These are phyloP conservation scores for Oryzias celebensis DNA, from an alignment of 2,113 vertebrate genomes.

Conservation along the genomic window DNA sequence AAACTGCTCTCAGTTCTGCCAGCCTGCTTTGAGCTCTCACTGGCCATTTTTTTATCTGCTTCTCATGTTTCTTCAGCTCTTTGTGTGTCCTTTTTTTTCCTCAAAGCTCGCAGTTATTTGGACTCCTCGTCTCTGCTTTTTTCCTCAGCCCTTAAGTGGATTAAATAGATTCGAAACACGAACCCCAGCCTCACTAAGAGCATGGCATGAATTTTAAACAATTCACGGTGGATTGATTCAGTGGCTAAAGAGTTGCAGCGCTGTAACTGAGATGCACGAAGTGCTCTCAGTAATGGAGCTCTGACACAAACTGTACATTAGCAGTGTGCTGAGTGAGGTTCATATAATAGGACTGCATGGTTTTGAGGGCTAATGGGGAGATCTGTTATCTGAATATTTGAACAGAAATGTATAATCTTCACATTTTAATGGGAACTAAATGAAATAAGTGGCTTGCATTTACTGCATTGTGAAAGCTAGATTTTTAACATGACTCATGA, in stretches of 20 bases:
- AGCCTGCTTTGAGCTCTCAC: too few species aligned
- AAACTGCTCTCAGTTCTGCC: too few species aligned
- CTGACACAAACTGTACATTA: constrained; percentile 21
- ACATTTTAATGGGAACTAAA: constrained; percentile 3
- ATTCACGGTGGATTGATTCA: constrained; percentile 53
- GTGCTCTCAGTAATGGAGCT: constrained; percentile 13
- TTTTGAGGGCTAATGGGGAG: constrained; percentile 1
- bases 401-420: background rate
- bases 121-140: constrained; percentile 15
- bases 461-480: background rate
- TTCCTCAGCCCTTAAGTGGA: constrained; percentile 58
- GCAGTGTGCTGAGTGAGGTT: background rate
- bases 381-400: background rate
- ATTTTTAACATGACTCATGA: background rate
- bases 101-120: constrained; percentile 12
- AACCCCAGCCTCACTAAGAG: constrained; percentile 52
- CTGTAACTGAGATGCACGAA: constrained; percentile 35
- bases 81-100: background rate
- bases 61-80: background rate
- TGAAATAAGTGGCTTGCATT: background rate
- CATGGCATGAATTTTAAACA: constrained; percentile 56
- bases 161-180: constrained; percentile 66
- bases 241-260: constrained; percentile 40
- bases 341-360: constrained; percentile 3
- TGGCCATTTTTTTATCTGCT: background rate